phyloP scores from a whole-genome alignment of 2,888 invertebrate genomes.

The Phragmatobia fuliginosa region DNA sequence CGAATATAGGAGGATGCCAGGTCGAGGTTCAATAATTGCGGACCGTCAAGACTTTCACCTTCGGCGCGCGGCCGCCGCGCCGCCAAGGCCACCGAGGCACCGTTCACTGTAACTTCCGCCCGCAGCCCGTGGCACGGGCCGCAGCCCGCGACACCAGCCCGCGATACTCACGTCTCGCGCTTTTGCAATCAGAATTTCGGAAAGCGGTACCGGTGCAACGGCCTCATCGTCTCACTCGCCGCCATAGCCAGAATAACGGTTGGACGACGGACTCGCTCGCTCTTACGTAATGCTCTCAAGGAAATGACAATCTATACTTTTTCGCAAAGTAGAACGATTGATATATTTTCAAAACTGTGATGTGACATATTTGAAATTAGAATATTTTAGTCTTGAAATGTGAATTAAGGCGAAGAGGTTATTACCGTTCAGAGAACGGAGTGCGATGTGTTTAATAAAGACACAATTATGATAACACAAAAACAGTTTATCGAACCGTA shows the following conservation, averaged over 20 bases:
- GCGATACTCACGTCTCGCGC: slow-evolving; percentile 57
- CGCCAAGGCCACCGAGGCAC: slow-evolving; percentile 79
- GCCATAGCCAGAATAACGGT: slow-evolving; percentile 61
- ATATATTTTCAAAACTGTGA: slow-evolving; percentile 44
- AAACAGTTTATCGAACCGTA: slow-evolving; percentile 58
- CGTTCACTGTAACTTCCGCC: slow-evolving; percentile 79
- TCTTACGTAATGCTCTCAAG: slow-evolving; percentile 64
- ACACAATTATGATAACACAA: slow-evolving; percentile 50
- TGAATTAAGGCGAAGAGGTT: slow-evolving; percentile 5
- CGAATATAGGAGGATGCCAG: slow-evolving; percentile 72
- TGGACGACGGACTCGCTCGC: slow-evolving; percentile 51
- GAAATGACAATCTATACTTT: slow-evolving; percentile 56
- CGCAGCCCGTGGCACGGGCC: slow-evolving; percentile 61
- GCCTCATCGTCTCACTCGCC: slow-evolving; percentile 59
- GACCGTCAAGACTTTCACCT: slow-evolving; percentile 84
- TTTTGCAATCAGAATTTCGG: slow-evolving; percentile 76
- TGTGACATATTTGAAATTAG: neutral
- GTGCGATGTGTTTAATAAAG: slow-evolving; percentile 39
- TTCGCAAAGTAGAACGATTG: slow-evolving; percentile 52
- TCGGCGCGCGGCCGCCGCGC: slow-evolving; percentile 77
- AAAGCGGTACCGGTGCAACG: slow-evolving; percentile 69
- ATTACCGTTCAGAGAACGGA: slow-evolving; percentile 34
- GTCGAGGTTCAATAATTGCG: slow-evolving; percentile 83
- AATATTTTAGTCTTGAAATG: neutral
- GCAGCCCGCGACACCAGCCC: slow-evolving; percentile 50